Conservation (phyloP, 1,140 invertebrate genomes). For the Latrodectus geometricus region DNA sequence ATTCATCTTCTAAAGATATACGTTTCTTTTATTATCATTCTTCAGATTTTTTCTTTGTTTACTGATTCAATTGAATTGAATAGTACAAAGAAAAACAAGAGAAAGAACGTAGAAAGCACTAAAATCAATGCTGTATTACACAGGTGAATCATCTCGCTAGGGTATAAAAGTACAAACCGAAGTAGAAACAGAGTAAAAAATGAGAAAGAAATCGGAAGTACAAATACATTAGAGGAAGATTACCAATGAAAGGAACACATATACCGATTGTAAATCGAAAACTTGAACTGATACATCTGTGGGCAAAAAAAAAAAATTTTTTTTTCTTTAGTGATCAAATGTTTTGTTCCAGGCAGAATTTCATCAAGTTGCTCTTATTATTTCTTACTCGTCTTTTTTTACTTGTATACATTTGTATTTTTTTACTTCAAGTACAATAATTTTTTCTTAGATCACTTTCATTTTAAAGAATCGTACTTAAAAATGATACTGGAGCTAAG, state of each 20-base stretch:
- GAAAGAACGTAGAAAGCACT: not conserved
- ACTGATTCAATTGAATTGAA: not conserved
- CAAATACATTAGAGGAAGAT: not conserved
- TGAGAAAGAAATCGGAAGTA: not conserved
- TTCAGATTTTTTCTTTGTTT: not conserved
- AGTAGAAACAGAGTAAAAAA: not conserved
- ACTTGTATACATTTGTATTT: no score
- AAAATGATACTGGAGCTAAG: no score
- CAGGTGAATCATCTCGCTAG: not conserved
- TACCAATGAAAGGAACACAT: not conserved
- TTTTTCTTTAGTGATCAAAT: not conserved
- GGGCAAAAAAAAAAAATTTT: not conserved
- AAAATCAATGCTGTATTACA: not conserved
- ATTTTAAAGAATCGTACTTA: no score
- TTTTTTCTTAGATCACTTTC: no score
- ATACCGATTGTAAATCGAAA: not conserved
- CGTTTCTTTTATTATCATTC: not conserved
- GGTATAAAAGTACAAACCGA: not conserved
- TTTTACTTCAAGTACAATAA: no score
- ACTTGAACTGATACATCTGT: not conserved
- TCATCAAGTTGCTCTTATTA: not conserved
- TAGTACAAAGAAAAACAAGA: not conserved
- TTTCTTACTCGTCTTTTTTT: no score
- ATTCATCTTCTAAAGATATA: not conserved
- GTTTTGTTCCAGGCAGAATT: not conserved